A percentile compares a stretch with the other conserved stretches of the same genome.
Conservation (phyloP, 2,797 vertebrate genomes). For the Esox masquinongy region DNA sequence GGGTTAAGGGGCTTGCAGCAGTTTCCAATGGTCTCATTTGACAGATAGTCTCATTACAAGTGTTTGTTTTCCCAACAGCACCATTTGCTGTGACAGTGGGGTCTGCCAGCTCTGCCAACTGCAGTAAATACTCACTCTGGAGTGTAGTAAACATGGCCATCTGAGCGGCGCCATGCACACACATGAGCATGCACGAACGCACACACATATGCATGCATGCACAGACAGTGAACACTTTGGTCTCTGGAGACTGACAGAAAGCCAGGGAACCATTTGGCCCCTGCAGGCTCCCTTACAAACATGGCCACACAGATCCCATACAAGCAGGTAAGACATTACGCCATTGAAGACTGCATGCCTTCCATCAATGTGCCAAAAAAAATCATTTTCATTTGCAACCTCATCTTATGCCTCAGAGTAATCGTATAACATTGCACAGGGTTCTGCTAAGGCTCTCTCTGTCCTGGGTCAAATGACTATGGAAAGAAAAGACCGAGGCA, state of each 20-base stretch:
- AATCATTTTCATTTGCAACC: neutral
- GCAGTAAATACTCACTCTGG: slow-evolving; percentile 61
- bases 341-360: neutral
- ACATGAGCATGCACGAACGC: slow-evolving; percentile 15
- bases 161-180: slow-evolving; percentile 59
- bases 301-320: neutral
- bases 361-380: neutral
- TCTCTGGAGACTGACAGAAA: neutral
- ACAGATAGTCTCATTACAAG: slow-evolving; percentile 65
- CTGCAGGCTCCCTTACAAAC: slow-evolving; percentile 1
- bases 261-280: neutral
- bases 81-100: slow-evolving; percentile 75
- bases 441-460: neutral
- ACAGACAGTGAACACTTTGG: neutral
- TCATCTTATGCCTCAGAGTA: neutral
- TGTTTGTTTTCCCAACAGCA: slow-evolving; percentile 76
- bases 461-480: neutral
- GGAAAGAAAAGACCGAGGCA: neutral
- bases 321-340: neutral
- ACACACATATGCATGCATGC: slow-evolving; percentile 20
- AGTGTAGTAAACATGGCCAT: slow-evolving; percentile 69
- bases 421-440: neutral
- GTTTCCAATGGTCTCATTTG: slow-evolving; percentile 44
- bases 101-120: slow-evolving; percentile 61
- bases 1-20: slow-evolving; percentile 11